These are phyloP conservation scores for Melieria omissa DNA, from an alignment of 2,888 invertebrate species.

Conservation along the genomic window DNA sequence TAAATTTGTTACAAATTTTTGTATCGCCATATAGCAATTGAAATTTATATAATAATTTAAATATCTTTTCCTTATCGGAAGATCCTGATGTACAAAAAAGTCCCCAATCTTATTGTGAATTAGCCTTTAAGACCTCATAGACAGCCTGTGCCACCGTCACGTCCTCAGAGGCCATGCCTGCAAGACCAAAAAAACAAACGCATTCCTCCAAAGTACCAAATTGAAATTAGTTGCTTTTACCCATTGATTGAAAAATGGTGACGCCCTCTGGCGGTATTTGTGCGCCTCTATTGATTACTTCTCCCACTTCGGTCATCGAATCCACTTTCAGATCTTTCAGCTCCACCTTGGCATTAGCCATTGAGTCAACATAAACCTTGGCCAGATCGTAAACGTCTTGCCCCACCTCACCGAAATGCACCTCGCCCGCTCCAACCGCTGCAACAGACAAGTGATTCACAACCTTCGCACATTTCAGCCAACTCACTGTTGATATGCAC, in stretches of 20 bases:
- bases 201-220: background rate
- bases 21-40: no score
- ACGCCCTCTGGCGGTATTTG: constrained; percentile 55
- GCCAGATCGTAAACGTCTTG: constrained; percentile 68
- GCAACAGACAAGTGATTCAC: constrained; percentile 40
- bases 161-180: constrained; percentile 74
- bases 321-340: constrained; percentile 68
- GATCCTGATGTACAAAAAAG: no score
- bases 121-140: constrained; percentile 50
- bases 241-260: constrained; percentile 75
- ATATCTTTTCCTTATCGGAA: no score
- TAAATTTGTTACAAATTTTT: no score
- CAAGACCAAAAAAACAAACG: background rate
- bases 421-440: constrained; percentile 72
- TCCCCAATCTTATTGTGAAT: background rate
- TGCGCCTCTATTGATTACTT: constrained; percentile 65
- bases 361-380: constrained; percentile 70
- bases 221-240: constrained; percentile 57
- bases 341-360: constrained; percentile 69
- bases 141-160: constrained; percentile 71
- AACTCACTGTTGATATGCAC: constrained; percentile 73
- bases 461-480: background rate
- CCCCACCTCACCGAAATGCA: constrained; percentile 69
- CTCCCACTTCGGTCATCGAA: constrained; percentile 71
- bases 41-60: no score